These are phyloP conservation scores for Trichopria drosophilae DNA, from an alignment of 2,888 invertebrate genomes.

Conservation along the genomic window DNA sequence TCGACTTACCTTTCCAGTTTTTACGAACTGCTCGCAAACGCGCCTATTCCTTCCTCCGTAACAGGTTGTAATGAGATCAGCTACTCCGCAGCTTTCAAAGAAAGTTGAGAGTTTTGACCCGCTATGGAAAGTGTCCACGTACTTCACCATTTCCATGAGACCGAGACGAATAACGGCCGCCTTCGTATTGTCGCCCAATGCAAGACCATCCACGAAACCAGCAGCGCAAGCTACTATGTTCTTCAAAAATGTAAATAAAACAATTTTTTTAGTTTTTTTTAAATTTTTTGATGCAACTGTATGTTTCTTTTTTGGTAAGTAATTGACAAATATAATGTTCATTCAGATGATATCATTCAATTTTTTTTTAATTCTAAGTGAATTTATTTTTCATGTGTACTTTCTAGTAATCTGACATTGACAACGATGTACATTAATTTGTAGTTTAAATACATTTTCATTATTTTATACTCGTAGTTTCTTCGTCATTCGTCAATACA, in stretches of 20 bases:
- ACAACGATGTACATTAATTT: too few relatives aligned
- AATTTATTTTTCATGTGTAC: too few relatives aligned
- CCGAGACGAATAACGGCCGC: slow-evolving; percentile 71
- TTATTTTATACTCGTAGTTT: too few relatives aligned
- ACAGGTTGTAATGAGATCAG: slow-evolving; percentile 72
- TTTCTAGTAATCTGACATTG: too few relatives aligned
- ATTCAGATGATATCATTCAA: too few relatives aligned
- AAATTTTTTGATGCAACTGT: neutral
- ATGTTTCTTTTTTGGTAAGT: too few relatives aligned
- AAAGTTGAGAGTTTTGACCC: slow-evolving; percentile 65
- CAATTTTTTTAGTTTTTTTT: slow-evolving; percentile 4
- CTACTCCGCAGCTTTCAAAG: slow-evolving; percentile 73
- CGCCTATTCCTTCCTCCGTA: slow-evolving; percentile 70
- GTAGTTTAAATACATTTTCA: too few relatives aligned
- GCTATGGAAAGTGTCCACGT: slow-evolving; percentile 64
- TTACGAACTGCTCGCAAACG: slow-evolving; percentile 67
- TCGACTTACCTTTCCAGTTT: slow-evolving; percentile 60
- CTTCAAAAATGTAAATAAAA: slow-evolving; percentile 47
- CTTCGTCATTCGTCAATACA: too few relatives aligned
- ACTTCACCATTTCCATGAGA: slow-evolving; percentile 70
- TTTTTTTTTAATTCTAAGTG: too few relatives aligned
- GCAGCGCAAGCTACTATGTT: slow-evolving; percentile 72
- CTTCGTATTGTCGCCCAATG: slow-evolving; percentile 70
- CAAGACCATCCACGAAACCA: slow-evolving; percentile 70
- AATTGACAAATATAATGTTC: too few relatives aligned